These are phyloP conservation scores for Drosophila fuyamai DNA, from an alignment of 1,140 invertebrate species.

Conservation along the genomic window DNA sequence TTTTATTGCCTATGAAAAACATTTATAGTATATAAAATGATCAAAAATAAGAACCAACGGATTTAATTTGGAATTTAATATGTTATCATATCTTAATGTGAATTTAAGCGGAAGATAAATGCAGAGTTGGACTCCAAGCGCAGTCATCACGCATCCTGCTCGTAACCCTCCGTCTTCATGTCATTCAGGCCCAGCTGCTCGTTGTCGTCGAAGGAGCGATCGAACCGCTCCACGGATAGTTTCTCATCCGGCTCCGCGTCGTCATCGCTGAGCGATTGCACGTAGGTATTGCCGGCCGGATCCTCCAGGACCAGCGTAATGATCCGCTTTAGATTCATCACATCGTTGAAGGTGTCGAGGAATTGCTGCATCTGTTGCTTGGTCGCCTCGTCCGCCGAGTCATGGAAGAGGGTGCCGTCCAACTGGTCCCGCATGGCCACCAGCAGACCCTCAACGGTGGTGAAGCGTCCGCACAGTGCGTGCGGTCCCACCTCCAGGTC, in stretches of 20 bases:
- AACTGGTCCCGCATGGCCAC: constrained; percentile 90
- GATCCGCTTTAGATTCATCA: constrained; percentile 88
- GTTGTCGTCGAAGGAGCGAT: constrained; percentile 95
- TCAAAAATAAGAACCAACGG: background rate
- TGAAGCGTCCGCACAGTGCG: constrained; percentile 96
- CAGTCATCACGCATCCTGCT: constrained; percentile 58
- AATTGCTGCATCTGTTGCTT: constrained; percentile 86
- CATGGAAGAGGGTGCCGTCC: constrained; percentile 90
- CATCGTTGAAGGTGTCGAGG: constrained; percentile 88
- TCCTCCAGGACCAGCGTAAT: constrained; percentile 96
- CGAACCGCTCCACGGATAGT: constrained; percentile 92
- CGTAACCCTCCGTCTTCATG: constrained; percentile 94
- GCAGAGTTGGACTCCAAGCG: constrained; percentile 1
- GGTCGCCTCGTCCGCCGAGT: constrained; percentile 88
- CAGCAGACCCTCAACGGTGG: constrained; percentile 96
- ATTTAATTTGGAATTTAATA: background rate
- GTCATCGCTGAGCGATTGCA: constrained; percentile 93
- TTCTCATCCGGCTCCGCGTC: constrained; percentile 89
- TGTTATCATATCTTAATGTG: background rate
- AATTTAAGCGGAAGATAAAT: constrained; percentile 7
- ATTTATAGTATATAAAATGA: no score
- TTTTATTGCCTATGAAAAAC: no score
- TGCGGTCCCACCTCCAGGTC: constrained; percentile 94
- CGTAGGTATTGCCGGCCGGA: constrained; percentile 98
- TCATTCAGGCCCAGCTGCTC: constrained; percentile 98